Percentiles rank a stretch among this genome's conserved stretches.
Conservation (phyloP, 2,113 vertebrate species). For the Nerophis lumbriciformis region DNA sequence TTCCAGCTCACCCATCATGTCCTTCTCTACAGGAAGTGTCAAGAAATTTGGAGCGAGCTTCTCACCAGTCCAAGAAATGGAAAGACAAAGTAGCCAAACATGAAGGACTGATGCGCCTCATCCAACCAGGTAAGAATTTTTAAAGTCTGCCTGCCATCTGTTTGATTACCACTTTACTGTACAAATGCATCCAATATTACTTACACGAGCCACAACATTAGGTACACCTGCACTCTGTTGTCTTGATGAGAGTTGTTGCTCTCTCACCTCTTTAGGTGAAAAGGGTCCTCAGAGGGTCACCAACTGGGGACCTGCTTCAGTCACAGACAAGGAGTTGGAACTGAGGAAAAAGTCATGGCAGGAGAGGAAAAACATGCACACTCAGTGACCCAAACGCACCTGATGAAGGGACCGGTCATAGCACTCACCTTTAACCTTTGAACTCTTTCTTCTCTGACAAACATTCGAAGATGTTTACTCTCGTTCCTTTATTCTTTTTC, state of each 20-base stretch:
- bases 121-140: conserved; percentile 82
- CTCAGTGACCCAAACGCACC: conserved; percentile 31
- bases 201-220: too few species aligned
- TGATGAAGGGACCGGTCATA: too few species aligned
- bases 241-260: not conserved
- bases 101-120: conserved; percentile 87
- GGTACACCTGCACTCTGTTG: too few species aligned
- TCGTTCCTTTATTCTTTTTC: too few species aligned
- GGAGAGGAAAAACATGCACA: conserved; percentile 70
- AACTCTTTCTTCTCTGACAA: too few species aligned
- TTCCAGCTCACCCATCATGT: too few species aligned
- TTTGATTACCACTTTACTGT: too few species aligned
- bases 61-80: conserved; percentile 87
- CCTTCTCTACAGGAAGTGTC: conserved; percentile 75
- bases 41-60: conserved; percentile 81
- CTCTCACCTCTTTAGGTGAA: conserved; percentile 64
- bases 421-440: too few species aligned
- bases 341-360: conserved; percentile 84
- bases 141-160: too few species aligned
- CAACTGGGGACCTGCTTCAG: conserved; percentile 85
- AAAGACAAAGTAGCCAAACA: conserved; percentile 92
- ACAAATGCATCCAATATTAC: too few species aligned
- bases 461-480: too few species aligned
- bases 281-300: conserved; percentile 81
- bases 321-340: conserved; percentile 82